phyloP scores from a whole-genome alignment of 1,140 invertebrate species.

The Drosophila murphyi region DNA sequence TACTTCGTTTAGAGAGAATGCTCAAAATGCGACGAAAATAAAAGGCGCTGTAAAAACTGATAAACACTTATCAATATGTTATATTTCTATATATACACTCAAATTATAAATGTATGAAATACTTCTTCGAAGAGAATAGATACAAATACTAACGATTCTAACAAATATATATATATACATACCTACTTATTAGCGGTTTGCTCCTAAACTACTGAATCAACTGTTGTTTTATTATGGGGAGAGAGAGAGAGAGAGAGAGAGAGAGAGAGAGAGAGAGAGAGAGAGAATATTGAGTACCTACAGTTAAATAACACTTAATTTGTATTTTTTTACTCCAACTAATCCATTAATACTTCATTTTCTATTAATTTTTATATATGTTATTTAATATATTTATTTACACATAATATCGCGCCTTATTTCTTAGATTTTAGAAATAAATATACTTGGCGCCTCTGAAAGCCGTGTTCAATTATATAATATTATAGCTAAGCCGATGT shows the following conservation, averaged over 20 bases:
- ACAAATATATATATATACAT: conserved; percentile 64
- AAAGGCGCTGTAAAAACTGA: conserved; percentile 28
- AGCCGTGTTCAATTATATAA: conserved; percentile 53
- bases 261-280: too few relatives aligned
- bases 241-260: too few relatives aligned
- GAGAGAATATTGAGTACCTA: too few relatives aligned
- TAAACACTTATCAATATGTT: conserved; percentile 46
- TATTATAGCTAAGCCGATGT: conserved; percentile 57
- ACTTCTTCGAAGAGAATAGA: conserved; percentile 11
- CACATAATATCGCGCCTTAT: conserved; percentile 47
- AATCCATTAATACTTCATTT: conserved; percentile 1
- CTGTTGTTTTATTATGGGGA: conserved; percentile 25
- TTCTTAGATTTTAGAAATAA: conserved; percentile 35
- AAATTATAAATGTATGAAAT: conserved; percentile 42
- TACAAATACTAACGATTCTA: conserved; percentile 35
- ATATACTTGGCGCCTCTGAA: conserved; percentile 57
- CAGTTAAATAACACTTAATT: too few relatives aligned
- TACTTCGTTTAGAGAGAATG: conserved; percentile 55
- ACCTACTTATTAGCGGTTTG: conserved; percentile 73
- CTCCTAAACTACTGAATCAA: conserved; percentile 57
- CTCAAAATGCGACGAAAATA: conserved; percentile 4
- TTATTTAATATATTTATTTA: conserved; percentile 22
- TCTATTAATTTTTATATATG: not conserved
- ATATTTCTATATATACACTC: conserved; percentile 60
- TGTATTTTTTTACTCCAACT: too few relatives aligned